Evolutionary conservation across 2,113 vertebrate species (phyloP).

Genomic region (Camelus dromedarius): DNA sequence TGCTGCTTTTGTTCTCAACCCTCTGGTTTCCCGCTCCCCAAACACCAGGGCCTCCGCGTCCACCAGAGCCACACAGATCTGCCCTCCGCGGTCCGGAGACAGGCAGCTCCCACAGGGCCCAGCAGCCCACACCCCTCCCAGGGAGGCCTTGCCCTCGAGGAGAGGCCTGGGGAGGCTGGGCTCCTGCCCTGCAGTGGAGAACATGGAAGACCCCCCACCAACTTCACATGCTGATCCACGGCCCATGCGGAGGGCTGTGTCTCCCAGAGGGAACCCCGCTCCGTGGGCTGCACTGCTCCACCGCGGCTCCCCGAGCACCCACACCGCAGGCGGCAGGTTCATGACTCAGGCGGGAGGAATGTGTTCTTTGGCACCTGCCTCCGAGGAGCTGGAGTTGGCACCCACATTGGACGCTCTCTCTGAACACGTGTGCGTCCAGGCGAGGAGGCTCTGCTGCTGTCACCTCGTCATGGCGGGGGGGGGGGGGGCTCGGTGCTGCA

Average conservation of each 20-base stretch:
- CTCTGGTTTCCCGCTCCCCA: rapidly evolving
- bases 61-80: rapidly evolving
- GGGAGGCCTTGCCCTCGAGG: not conserved
- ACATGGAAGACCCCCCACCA: rapidly evolving
- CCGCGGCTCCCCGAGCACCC: not conserved
- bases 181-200: not conserved
- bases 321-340: rapidly evolving
- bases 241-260: rapidly evolving
- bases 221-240: not conserved
- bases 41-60: rapidly evolving
- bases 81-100: not conserved
- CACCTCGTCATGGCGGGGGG: not conserved
- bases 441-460: not conserved
- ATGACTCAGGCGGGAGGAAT: not conserved
- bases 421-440: rapidly evolving
- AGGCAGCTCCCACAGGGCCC: rapidly evolving
- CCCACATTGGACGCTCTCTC: not conserved
- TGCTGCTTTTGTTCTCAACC: not conserved
- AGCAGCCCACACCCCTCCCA: no score
- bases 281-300: not conserved
- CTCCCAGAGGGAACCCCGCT: rapidly evolving
- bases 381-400: not conserved
- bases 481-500: not conserved
- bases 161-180: not conserved
- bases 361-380: not conserved